Conservation (phyloP, 1,140 invertebrate species). For the Mesaphorura yosii region DNA sequence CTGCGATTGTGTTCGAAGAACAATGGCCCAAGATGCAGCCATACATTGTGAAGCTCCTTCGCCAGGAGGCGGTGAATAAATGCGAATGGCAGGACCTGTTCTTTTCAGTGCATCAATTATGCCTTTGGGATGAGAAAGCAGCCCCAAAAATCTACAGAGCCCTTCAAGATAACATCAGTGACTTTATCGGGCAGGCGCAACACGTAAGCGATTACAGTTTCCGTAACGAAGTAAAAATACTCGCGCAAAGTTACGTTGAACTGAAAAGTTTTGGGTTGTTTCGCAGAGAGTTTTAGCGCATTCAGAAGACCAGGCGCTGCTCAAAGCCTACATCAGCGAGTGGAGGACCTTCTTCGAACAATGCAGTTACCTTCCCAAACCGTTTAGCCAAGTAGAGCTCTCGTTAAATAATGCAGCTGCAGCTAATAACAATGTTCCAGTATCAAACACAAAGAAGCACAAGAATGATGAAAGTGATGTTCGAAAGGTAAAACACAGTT, state of each 20-base stretch:
- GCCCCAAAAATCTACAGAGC: conserved; percentile 74
- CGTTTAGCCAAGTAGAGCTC: conserved; percentile 83
- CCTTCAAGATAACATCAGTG: conserved; percentile 81
- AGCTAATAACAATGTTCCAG: conserved; percentile 32
- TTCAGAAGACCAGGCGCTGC: conserved; percentile 82
- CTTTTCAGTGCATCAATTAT: conserved; percentile 86
- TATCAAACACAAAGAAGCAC: conserved; percentile 53
- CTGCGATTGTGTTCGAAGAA: conserved; percentile 68
- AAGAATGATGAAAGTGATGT: conserved; percentile 78
- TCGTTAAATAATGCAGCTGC: conserved; percentile 52
- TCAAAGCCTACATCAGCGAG: conserved; percentile 91
- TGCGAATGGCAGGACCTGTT: conserved; percentile 96
- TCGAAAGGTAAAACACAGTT: conserved; percentile 47
- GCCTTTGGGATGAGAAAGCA: conserved; percentile 92
- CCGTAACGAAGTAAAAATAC: background rate
- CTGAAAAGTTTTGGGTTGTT: background rate
- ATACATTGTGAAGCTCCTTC: conserved; percentile 79
- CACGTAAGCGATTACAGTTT: conserved; percentile 41
- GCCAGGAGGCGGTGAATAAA: conserved; percentile 85
- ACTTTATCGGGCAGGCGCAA: conserved; percentile 89
- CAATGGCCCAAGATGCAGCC: conserved; percentile 91
- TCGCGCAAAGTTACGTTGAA: background rate
- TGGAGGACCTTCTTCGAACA: conserved; percentile 97
- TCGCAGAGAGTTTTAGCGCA: conserved; percentile 74
- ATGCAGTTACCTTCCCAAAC: conserved; percentile 90